Conservation (phyloP, 2,888 invertebrate species). For the Scaptomyza flava region DNA sequence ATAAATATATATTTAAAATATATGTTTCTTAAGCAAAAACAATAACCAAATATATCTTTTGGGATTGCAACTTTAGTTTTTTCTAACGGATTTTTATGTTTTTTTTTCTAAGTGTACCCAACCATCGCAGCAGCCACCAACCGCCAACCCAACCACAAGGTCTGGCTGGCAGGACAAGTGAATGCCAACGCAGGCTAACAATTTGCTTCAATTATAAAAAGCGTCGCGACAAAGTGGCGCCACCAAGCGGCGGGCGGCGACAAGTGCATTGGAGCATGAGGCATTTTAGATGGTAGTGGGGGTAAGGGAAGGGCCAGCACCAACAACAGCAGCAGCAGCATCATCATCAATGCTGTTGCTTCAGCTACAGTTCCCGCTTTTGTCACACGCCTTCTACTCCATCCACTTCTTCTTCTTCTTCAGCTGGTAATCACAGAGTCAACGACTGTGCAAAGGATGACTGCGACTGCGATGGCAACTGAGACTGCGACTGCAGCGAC, state of each 20-base stretch:
- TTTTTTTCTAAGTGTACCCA: not conserved
- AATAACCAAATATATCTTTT: too few relatives aligned
- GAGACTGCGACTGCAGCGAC: constrained; percentile 15
- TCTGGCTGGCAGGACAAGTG: constrained; percentile 48
- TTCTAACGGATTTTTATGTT: too few relatives aligned
- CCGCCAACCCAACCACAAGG: not conserved
- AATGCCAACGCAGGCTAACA: constrained; percentile 75
- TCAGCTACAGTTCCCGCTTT: not conserved
- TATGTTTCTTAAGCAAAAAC: not conserved
- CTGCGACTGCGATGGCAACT: constrained; percentile 14
- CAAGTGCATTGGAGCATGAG: constrained; percentile 50
- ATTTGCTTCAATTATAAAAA: constrained; percentile 80
- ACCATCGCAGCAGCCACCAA: constrained; percentile 10
- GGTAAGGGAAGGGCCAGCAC: constrained; percentile 17
- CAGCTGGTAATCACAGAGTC: constrained; percentile 59
- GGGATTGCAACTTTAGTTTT: too few relatives aligned
- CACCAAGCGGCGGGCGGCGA: constrained; percentile 60
- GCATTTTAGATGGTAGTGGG: constrained; percentile 9
- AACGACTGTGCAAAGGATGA: constrained; percentile 40
- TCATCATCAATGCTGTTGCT: constrained; percentile 40
- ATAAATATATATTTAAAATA: too few relatives aligned
- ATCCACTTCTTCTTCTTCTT: constrained; percentile 15
- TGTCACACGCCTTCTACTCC: not conserved
- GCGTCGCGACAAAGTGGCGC: constrained; percentile 81
- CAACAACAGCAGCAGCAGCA: too few relatives aligned